Conservation (phyloP, 2,113 vertebrate species). For the Ceyx margarethae region DNA sequence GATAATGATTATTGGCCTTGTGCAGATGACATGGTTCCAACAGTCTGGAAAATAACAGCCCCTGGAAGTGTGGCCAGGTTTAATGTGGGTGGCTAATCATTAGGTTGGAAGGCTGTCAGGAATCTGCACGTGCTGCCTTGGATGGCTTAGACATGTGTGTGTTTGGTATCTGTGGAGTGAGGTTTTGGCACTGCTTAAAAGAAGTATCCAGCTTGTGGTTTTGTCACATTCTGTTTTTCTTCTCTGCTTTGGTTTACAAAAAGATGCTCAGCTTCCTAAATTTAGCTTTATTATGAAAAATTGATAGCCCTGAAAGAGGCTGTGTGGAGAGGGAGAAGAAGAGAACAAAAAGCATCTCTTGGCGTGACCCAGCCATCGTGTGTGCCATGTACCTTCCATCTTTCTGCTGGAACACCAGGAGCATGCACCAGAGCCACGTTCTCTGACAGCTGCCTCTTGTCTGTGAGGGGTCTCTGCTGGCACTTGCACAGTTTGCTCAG, state of each 20-base stretch:
- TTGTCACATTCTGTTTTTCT: constrained; percentile 47
- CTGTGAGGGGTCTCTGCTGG: not conserved
- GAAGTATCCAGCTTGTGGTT: constrained; percentile 25
- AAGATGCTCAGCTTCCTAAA: constrained; percentile 39
- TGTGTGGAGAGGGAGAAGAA: not conserved
- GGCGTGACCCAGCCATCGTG: not conserved
- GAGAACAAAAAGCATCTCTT: not conserved
- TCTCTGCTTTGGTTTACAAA: constrained; percentile 11
- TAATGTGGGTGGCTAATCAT: constrained; percentile 39
- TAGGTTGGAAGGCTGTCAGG: constrained; percentile 32
- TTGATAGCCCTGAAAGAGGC: constrained; percentile 22
- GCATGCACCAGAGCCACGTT: not conserved
- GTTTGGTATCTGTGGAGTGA: constrained; percentile 52
- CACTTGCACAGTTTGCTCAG: not conserved
- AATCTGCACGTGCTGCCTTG: not conserved
- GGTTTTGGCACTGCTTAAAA: constrained; percentile 54
- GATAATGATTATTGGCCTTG: not conserved
- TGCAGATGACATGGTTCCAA: constrained; percentile 22
- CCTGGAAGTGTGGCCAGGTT: constrained; percentile 21
- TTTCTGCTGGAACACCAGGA: fast-evolving
- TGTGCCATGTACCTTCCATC: not conserved
- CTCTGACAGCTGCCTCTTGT: not conserved
- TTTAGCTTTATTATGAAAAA: constrained; percentile 51
- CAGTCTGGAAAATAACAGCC: constrained; percentile 5
- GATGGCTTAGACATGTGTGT: constrained; percentile 25